phyloP scores from a whole-genome alignment of 1,140 invertebrate species.

The Mycetomoellerius zeteki region DNA sequence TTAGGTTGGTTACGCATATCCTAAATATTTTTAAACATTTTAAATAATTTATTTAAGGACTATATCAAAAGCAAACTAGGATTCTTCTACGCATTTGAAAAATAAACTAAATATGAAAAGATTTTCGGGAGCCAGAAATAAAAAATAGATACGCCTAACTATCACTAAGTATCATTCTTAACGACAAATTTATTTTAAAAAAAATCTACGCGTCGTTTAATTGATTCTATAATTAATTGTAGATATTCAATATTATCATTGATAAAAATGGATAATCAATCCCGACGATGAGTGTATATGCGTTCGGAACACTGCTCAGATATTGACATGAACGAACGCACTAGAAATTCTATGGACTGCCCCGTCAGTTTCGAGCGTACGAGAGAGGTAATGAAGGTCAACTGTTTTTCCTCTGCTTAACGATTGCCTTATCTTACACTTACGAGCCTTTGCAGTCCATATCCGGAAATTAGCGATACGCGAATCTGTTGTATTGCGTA shows the following conservation, averaged over 20 bases:
- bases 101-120: not conserved
- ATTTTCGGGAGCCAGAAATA: not conserved
- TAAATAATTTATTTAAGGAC: conserved; percentile 1
- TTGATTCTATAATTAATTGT: conserved; percentile 13
- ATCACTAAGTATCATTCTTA: conserved; percentile 9
- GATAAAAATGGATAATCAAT: conserved; percentile 51
- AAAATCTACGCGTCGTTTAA: conserved; percentile 24
- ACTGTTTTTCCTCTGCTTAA: conserved; percentile 37
- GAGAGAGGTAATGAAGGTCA: conserved; percentile 40
- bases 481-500: conserved; percentile 62
- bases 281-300: conserved; percentile 31
- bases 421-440: conserved; percentile 58
- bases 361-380: conserved; percentile 38
- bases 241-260: not conserved
- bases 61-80: not conserved
- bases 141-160: conserved; percentile 10
- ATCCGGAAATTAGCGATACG: conserved; percentile 67
- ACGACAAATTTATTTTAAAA: conserved; percentile 12
- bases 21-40: not conserved
- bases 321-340: conserved; percentile 41
- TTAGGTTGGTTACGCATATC: not conserved
- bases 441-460: conserved; percentile 58
- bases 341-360: conserved; percentile 58
- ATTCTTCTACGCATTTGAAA: not conserved
- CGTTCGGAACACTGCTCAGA: conserved; percentile 59